A percentile compares a stretch with the other conserved stretches of the same genome.
These are phyloP conservation scores for Leucania comma DNA, from an alignment of 2,888 invertebrate genomes.

Conservation along the genomic window DNA sequence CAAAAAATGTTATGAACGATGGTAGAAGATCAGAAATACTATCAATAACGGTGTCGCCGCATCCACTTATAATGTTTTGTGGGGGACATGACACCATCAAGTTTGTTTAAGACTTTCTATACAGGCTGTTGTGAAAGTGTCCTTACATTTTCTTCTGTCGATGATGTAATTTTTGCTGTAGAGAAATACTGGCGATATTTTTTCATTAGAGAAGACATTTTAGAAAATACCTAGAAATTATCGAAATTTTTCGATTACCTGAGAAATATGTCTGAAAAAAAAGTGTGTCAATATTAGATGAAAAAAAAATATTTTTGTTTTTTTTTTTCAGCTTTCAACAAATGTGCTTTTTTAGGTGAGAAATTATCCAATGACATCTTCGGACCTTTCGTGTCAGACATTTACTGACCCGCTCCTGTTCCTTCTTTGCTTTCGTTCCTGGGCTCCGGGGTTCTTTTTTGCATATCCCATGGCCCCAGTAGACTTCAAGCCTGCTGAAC, in stretches of 20 bases:
- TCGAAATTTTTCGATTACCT: too few species aligned
- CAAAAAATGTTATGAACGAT: constrained; percentile 87
- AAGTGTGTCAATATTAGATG: not conserved
- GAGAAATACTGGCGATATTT: too few species aligned
- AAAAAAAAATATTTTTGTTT: not conserved
- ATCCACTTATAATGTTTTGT: constrained; percentile 61
- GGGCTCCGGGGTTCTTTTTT: too few species aligned
- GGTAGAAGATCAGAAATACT: constrained; percentile 79
- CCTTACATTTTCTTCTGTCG: not conserved
- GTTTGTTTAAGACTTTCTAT: constrained; percentile 51
- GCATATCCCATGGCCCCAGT: too few species aligned
- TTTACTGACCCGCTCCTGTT: too few species aligned
- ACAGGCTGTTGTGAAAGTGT: constrained; percentile 39
- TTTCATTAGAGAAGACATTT: not conserved
- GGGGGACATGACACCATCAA: constrained; percentile 57
- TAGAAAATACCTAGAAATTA: not conserved
- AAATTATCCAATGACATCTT: too few species aligned
- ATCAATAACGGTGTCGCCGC: constrained; percentile 79
- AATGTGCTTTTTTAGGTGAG: too few species aligned
- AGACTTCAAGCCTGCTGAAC: too few species aligned
- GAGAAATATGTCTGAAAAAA: not conserved
- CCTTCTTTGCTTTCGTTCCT: too few species aligned
- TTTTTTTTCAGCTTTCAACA: not conserved
- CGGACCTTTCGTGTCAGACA: too few species aligned
- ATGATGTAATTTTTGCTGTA: not conserved